These are phyloP conservation scores for Arrhamphus sclerolepis DNA, from an alignment of 2,797 vertebrate genomes.

Conservation along the genomic window DNA sequence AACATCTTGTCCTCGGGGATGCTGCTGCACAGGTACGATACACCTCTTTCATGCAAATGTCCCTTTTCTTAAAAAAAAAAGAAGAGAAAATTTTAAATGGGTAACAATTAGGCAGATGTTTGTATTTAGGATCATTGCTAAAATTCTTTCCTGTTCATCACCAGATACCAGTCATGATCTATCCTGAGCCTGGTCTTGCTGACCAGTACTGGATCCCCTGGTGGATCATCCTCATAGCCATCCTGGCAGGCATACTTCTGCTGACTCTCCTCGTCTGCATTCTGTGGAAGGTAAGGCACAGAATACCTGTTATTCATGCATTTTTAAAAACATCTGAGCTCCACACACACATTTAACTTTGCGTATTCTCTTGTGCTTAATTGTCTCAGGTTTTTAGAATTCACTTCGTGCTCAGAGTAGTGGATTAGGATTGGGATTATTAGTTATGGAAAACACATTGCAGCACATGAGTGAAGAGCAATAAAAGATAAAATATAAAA, in stretches of 20 bases:
- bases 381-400: not conserved
- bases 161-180: constrained; percentile 89
- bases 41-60: not conserved
- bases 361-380: rapidly evolving
- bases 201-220: constrained; percentile 85
- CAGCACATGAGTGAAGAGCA: not conserved
- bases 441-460: not conserved
- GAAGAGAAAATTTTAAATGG: no score
- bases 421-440: not conserved
- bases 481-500: not conserved
- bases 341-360: not conserved
- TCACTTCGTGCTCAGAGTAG: not conserved
- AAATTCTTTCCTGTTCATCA: not conserved
- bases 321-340: no score
- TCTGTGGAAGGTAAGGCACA: constrained; percentile 88
- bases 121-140: not conserved
- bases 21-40: constrained; percentile 83
- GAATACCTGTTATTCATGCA: not conserved
- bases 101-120: not conserved
- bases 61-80: no score
- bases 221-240: constrained; percentile 91
- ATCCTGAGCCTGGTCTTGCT: constrained; percentile 83
- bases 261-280: constrained; percentile 86
- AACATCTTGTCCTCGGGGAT: constrained; percentile 86
- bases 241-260: constrained; percentile 86